Conservation (phyloP, 2,797 vertebrate species). For the Bradypus variegatus region DNA sequence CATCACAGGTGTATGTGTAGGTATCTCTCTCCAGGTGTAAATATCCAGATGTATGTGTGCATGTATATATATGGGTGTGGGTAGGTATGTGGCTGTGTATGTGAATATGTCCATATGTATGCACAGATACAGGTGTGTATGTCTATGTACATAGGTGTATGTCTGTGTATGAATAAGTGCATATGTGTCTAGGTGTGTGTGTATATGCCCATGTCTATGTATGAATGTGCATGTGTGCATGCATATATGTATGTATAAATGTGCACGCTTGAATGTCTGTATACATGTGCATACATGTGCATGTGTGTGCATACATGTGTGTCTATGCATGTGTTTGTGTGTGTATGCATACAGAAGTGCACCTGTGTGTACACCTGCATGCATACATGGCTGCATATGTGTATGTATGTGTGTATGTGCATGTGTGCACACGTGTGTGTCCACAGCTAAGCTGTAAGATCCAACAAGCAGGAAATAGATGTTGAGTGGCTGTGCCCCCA, state of each 20-base stretch:
- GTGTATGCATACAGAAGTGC: fast-evolving
- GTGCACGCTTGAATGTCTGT: not conserved
- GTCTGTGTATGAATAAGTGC: not conserved
- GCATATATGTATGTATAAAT: no score
- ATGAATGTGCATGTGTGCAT: not conserved
- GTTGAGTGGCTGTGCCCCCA: not conserved
- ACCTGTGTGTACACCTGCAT: fast-evolving
- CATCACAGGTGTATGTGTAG: not conserved
- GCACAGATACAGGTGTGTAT: no score
- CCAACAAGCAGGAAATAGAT: not conserved
- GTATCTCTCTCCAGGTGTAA: no score
- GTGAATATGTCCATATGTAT: not conserved
- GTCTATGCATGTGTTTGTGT: fast-evolving
- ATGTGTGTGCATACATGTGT: no score
- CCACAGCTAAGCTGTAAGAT: not conserved
- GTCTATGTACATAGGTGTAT: fast-evolving
- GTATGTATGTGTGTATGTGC: not conserved
- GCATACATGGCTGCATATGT: not conserved
- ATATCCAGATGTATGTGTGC: no score
- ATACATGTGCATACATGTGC: fast-evolving
- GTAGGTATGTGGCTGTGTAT: no score
- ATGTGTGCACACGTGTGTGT: not conserved
- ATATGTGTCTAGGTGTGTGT: no score
- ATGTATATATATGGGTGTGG: not conserved
- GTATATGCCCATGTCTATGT: no score